Base-by-base conservation (phyloP, 1,140 invertebrate genomes). In the Bradynema listronoti region DNA sequence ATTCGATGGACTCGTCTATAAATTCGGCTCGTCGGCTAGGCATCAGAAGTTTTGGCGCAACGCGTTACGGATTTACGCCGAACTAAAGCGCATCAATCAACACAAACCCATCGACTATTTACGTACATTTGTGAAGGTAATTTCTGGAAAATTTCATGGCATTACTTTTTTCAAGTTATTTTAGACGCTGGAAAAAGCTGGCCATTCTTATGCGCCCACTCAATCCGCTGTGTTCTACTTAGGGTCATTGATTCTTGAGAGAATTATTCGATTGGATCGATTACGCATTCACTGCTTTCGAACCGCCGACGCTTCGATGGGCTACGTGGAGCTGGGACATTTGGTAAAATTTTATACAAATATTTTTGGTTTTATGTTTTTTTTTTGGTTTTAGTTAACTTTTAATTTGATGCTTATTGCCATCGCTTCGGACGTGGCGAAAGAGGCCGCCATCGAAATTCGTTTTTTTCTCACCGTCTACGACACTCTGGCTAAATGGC, bases 21-120 rank as follows among this genome's bases (percentile, higher is more conserved):
- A 66, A 54, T 63, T 63, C 29, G 61, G 61, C 11, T 24, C 30
- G 11, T 63, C 61, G n/a, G 65, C 63, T 65, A 65, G 57, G 24
- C 61, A 63, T 16, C 61, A 63, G 33, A 63, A 60, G 34, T 63
- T 63, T 34, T 63, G 61, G 61, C 51, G 47, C 43, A 33, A 29
- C 11, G 41, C 47, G 14, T 32, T 63, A 30, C 19, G 41, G 19
- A 62, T 66, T 11, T 63, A 63, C 30, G 25, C 34, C 29, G 29
- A 63, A 42, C 41, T 63, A 16, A 63, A 43, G 30, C 24, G 47
- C 43, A 9, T 63, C 2, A 66, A 66, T 16, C 22, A 39, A 24
- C 39, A 58, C 9, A 27, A 63, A 25, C 9, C 55, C 19, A 24
- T 58, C 4, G 45, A 41, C 4, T 22, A 24, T 22, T 41, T 63